Evolutionary conservation across 92 coral and sea anemone species (phyloP).

Genomic region (Heteractis magnifica): DNA sequence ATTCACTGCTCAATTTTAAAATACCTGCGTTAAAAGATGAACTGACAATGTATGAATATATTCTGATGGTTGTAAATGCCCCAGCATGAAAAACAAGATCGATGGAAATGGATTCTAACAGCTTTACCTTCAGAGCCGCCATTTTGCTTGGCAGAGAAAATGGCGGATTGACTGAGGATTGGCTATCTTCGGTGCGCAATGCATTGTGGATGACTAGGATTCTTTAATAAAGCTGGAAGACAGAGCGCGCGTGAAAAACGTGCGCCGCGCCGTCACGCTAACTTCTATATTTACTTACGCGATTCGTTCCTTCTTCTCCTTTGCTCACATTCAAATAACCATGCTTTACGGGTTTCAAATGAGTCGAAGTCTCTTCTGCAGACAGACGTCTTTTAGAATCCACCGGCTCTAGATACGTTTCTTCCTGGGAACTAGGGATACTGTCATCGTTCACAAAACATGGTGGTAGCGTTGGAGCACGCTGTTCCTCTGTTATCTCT

Average conservation of each 20-base stretch:
- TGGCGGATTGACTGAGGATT: too few relatives aligned
- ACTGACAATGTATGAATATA: too few relatives aligned
- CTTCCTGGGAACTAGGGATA: background rate
- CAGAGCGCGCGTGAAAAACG: background rate
- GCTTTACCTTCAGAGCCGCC: too few relatives aligned
- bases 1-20: too few relatives aligned
- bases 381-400: background rate
- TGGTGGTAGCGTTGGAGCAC: background rate
- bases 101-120: too few relatives aligned
- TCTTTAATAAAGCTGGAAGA: too few relatives aligned
- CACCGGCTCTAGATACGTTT: background rate
- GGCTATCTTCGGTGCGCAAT: too few relatives aligned
- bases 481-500: background rate
- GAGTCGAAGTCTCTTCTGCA: background rate
- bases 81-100: too few relatives aligned
- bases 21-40: too few relatives aligned
- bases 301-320: constrained; percentile 5
- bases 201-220: too few relatives aligned
- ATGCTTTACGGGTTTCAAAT: constrained; percentile 3
- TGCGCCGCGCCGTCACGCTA: background rate
- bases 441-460: background rate
- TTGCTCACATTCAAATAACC: constrained; percentile 31
- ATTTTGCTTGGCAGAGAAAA: too few relatives aligned
- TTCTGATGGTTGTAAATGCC: too few relatives aligned
- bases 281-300: background rate